Base-by-base conservation (phyloP, 2,113 vertebrate genomes). In the Corythornis madagascariensis region DNA sequence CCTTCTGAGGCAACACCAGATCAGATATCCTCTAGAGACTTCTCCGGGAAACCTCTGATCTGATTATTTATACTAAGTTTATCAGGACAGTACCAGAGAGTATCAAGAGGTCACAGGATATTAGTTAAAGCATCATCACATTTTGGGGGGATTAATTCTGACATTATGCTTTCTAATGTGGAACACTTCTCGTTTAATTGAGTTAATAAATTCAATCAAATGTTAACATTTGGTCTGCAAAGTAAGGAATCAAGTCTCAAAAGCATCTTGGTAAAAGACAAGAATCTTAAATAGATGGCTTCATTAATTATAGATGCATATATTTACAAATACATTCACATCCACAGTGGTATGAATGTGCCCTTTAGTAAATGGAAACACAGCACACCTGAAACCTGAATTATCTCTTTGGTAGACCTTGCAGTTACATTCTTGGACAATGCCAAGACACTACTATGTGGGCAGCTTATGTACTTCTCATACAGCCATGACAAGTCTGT, bases 181-280 rank as follows among this genome's bases (percentile, higher is more conserved):
- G 78, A 94, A 76, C 56, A 42, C 43, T 92, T 93, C 71, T 80
- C 13, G 1, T 83, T 92, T 96, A 96, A 94, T 92, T 83, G 52
- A 89, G 82, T 89, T 95, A 94, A 95, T 95, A 93, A 95, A 96
- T 92, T 96, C 64, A 89, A 96, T 95, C 75, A 91, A 83, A 92
- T 91, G 82, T 80, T 95, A 96, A 89, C 91, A 94, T 96, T 96
- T 94, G 86, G 94, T 95, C 92, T 96, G 87, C 89, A 89, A 96
- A 95, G 87, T 87, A 81, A 90, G 92, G 79, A 95, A 88, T 89
- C 67, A 94, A 92, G 33, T 93, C 92, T 96, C 89, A 95, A 91
- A 94, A 94, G 91, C 86, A 77, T 96, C 91, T 95, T 96, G 78
- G 91, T 83, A 92, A 96, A 92, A 80, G 95, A 92, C 84, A 91